Evolutionary conservation across 2,113 vertebrate genomes (phyloP), one percentile per base, ranked within the genome.

Genomic region (Narcine bancroftii): DNA sequence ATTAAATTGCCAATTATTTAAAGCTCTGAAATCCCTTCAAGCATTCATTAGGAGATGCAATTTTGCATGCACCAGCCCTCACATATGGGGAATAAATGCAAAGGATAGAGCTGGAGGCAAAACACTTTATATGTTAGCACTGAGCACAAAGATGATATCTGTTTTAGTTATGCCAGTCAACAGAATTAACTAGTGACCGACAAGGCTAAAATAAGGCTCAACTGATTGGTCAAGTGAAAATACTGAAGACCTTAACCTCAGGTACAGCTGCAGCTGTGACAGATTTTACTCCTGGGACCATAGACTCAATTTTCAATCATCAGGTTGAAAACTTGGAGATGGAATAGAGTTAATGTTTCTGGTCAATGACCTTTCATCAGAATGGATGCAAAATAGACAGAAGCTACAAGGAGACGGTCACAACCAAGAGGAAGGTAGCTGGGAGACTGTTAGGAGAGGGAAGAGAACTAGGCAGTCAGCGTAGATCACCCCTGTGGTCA

Each of bases 1-100:
- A 87, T 87, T 60, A 87, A 87, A 60, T 87, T 60, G 29, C 50
- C 50, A 83, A 87, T 87, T 87, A 60, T 87, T 87, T 39, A 87
- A 87, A 60, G 53, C 81, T 60, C 60, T 87, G 53, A 63, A 60
- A 60, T 60, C 17, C 81, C 53, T 63, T 56, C 81, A 87, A 60
- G 81, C 81, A 9, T 87, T 81, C 77, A 53, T 26, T 36, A 7
- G 53, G 47, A 83, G 33, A 53, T 21, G 53, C 33, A 63, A 60
- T 60, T 87, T 60, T n/a, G 29, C 50, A 21, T 36, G 53, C 53
- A 36, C 66, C 26, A 56, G 26, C 47, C 45, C 47, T 53, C 76
- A 11, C 15, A 33, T 15, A 26, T 11, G 15, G 3, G 26, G 42
- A 47, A 33, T 53, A 26, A 83, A 53, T 53, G 79, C 33, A 13